Base-by-base conservation (phyloP, 2,797 vertebrate species). In the Crenichthys baileyi region DNA sequence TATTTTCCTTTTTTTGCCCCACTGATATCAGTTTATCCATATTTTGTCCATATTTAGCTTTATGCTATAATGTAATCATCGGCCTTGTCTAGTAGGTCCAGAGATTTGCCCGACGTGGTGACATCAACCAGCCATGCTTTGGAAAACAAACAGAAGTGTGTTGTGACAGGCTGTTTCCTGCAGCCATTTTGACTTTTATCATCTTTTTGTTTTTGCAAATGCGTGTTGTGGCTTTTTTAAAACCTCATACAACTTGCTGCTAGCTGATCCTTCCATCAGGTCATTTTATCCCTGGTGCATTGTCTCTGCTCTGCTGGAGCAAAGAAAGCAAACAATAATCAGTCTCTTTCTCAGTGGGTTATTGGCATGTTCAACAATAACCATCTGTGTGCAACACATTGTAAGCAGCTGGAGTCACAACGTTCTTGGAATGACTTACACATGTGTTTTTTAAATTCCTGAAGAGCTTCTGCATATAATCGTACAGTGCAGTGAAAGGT, bases 161-260 rank as follows among this genome's bases (percentile, higher is more conserved):
- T 91, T 91, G 77, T 87, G 84, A 91, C 90, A 89, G 76, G 56
- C 76, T 0, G 72, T 84, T 93, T 90, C 87, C 81, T 80, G 83
- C 63, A 18, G 77, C 60, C 75, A 79, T 48, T 70, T 29, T 29
- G 41, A 61, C 61, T 85, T 72, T 88, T 48, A 81, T 82, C 61
- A 56, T 24, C 63, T 72, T 50, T 26, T 50, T 83, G 8, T 26
- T 83, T 82, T 77, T 78, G 39, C 65, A 84, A 85, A 81, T 61
- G 41, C 26, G 77, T 71, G 24, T 75, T 82, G 78, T 76, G 29
- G 71, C 70, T 90, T 87, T 87, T 3, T 77, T 3, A 29, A 73
- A 82, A 65, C 58, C 56, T 44, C 76, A 63, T 74, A 73, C 79
- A 71, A 84, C 67, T 79, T 78, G 88, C 85, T 77, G 79, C 75